Evolutionary conservation across 2,113 vertebrate species (phyloP), one percentile per base, ranked within the genome.

Genomic region (Haemorhous mexicanus): DNA sequence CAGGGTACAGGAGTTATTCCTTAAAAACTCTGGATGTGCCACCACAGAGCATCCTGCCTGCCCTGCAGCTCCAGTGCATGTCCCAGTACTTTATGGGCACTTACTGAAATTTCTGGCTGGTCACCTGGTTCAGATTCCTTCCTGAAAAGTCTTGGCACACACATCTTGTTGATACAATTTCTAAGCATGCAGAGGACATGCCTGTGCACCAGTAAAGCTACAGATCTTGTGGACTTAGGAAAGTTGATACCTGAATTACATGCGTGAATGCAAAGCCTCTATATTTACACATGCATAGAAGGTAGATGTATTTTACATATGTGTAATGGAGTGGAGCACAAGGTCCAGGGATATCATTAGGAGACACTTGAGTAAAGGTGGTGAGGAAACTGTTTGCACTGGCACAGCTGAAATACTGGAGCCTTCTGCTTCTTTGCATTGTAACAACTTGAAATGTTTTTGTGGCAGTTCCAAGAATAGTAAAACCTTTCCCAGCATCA

Each of bases 301-400:
- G 13, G 21, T 14, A 17, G 63, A 41, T 52, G 33, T 10, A 9
- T 89, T 62, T 91, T 6, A 46, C 73, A 43, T 4, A 2, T 44
- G 37, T 41, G 75, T 59, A n/a, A 46, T 70, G 64, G 50, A n/a
- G 55, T 27, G 61, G 17, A 75, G 52, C 10, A 4, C n/a, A 7
- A 16, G 24, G n/a, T 66, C 83, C 37, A 9, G 43, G 64, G 49
- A 4, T 63, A 1, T 50, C 67, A 13, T 75, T 76, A 73, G 46
- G 66, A 81, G 62, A 43, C 27, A 10, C 39, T 50, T 43, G 46
- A 89, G 75, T 18, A 59, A 55, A 62, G 53, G 81, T 50, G 58
- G 26, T 61, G 84, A 82, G 85, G 62, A 83, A 94, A 79, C 32
- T 93, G 56, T 96, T 94, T 94, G 78, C 70, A 50, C 50, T 95